Conservation (phyloP, 2,888 invertebrate species). For the Machimus rusticus region DNA sequence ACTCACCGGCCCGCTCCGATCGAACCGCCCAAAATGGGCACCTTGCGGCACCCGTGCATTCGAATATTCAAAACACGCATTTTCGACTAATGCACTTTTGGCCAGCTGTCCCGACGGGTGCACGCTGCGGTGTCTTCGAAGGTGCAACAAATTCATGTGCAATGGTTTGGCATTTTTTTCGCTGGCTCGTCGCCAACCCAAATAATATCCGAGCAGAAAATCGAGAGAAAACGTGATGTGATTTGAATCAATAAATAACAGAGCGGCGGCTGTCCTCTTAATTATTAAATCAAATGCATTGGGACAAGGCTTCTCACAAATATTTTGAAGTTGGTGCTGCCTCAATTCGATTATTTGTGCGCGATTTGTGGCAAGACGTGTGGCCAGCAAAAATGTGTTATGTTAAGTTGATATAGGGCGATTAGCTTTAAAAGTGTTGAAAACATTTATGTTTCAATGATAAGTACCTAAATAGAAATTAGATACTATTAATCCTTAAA, state of each 20-base stretch:
- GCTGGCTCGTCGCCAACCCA: not conserved
- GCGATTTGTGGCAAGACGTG: not conserved
- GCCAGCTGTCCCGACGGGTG: not conserved
- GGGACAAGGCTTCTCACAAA: not conserved
- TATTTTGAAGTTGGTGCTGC: not conserved
- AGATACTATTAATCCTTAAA: too few relatives aligned
- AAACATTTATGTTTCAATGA: not conserved
- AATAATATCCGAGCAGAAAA: not conserved
- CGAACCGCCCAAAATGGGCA: not conserved
- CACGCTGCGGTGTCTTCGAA: not conserved
- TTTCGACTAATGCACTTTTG: not conserved
- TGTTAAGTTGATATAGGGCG: too few relatives aligned
- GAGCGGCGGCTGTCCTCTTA: not conserved
- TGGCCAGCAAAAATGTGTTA: not conserved
- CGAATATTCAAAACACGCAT: not conserved
- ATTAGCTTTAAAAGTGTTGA: too few relatives aligned
- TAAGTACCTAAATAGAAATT: not conserved
- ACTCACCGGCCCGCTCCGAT: not conserved
- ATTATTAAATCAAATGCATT: constrained; percentile 1
- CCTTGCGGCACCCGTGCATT: not conserved
- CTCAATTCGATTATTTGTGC: not conserved
- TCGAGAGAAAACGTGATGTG: constrained; percentile 11
- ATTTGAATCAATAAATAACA: constrained; percentile 13
- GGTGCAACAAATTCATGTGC: not conserved
- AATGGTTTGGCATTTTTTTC: not conserved